Evolutionary conservation across 2,888 invertebrate species (phyloP).

Genomic region (Limnephilus rhombicus): DNA sequence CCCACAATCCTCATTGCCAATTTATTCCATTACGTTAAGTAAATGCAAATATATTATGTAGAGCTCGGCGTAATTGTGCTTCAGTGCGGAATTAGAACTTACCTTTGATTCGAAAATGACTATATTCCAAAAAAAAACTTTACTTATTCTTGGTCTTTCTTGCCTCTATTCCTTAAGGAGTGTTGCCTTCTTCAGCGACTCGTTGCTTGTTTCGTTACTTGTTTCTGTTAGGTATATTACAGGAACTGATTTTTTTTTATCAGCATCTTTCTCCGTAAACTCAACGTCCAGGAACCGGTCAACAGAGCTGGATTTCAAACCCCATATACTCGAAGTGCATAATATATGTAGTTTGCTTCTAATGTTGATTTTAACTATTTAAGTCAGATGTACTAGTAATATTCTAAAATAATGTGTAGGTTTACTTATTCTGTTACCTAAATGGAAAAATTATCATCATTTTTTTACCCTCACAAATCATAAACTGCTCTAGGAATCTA

Average conservation of each 20-base stretch:
- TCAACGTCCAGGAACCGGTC: too few relatives aligned
- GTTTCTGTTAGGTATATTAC: too few relatives aligned
- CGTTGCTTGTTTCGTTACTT: background rate
- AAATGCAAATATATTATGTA: slow-evolving; percentile 42
- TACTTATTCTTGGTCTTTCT: background rate
- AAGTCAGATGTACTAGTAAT: too few relatives aligned
- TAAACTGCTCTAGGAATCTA: background rate
- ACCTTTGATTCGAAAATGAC: background rate
- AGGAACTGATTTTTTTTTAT: too few relatives aligned
- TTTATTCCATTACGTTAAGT: slow-evolving; percentile 55
- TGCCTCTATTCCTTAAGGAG: background rate
- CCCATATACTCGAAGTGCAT: too few relatives aligned
- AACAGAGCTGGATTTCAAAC: too few relatives aligned
- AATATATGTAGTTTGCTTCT: too few relatives aligned
- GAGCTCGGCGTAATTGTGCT: background rate
- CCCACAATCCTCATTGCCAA: slow-evolving; percentile 56
- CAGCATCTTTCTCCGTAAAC: too few relatives aligned
- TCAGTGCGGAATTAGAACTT: background rate
- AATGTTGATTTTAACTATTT: too few relatives aligned
- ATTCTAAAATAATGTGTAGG: too few relatives aligned
- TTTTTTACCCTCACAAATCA: background rate
- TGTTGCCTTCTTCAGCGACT: background rate
- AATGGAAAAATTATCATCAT: too few relatives aligned
- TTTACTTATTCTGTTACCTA: too few relatives aligned
- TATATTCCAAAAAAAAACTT: background rate